Conservation (phyloP, 2,113 vertebrate species). For the Dendrocopos noguchii region DNA sequence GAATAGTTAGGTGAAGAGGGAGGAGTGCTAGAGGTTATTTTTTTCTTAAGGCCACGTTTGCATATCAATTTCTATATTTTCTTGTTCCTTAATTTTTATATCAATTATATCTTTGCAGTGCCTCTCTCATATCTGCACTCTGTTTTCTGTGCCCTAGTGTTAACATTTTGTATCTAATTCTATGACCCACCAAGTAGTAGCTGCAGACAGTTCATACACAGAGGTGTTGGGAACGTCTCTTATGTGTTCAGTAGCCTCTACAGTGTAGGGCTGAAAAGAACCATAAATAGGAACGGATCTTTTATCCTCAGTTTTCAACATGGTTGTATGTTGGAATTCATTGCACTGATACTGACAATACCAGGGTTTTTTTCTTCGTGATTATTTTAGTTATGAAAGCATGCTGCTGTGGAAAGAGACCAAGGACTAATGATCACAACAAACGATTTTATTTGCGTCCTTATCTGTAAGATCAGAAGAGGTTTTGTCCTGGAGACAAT, state of each 20-base stretch:
- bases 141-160: background rate
- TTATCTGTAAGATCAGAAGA: conserved; percentile 22
- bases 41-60: background rate
- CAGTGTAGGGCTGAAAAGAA: background rate
- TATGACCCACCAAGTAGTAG: rapidly evolving
- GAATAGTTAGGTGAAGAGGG: background rate
- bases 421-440: background rate
- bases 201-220: background rate
- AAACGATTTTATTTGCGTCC: conserved; percentile 17
- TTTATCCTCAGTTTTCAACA: background rate
- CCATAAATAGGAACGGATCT: background rate
- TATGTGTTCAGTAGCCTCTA: background rate
- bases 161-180: background rate
- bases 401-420: background rate
- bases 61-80: background rate
- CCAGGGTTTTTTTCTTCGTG: background rate
- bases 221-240: background rate
- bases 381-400: background rate
- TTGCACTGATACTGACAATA: background rate
- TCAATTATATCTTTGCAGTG: background rate
- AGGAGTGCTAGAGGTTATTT: background rate
- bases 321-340: background rate
- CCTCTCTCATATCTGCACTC: background rate
- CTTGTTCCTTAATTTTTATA: background rate
- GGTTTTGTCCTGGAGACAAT: conserved; percentile 48